Evolutionary conservation across 2,797 vertebrate genomes (phyloP).

Genomic region (Tiaroga cobitis): DNA sequence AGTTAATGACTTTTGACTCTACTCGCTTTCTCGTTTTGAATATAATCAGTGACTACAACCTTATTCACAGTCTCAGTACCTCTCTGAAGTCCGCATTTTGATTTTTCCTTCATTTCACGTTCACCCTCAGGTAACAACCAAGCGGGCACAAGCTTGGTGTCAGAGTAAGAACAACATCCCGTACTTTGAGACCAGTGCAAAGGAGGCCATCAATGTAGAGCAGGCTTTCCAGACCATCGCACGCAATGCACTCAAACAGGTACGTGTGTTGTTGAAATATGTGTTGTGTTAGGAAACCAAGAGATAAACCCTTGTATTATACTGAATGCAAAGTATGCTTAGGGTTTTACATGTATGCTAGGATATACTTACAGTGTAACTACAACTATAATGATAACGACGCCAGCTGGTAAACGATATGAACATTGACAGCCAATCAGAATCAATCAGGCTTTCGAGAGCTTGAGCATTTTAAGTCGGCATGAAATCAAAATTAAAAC

Average conservation of each 20-base stretch:
- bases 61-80: neutral
- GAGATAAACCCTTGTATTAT: neutral
- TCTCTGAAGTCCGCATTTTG: neutral
- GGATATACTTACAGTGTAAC: neutral
- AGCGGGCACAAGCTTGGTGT: slow-evolving; percentile 98
- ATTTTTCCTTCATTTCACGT: neutral
- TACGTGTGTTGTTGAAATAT: slow-evolving; percentile 58
- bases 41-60: neutral
- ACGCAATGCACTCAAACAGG: slow-evolving; percentile 99
- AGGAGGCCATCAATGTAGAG: slow-evolving; percentile 99
- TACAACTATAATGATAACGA: too few relatives aligned
- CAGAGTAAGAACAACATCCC: slow-evolving; percentile 99
- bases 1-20: neutral
- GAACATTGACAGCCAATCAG: too few relatives aligned
- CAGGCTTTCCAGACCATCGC: slow-evolving; percentile 99
- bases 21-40: neutral
- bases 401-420: too few relatives aligned
- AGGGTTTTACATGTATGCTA: neutral
- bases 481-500: too few relatives aligned
- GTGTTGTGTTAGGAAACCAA: neutral
- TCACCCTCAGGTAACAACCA: slow-evolving; percentile 89
- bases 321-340: neutral
- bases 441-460: too few relatives aligned
- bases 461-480: too few relatives aligned
- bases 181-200: slow-evolving; percentile 99